Percentiles rank a stretch among this genome's conserved stretches.
Conservation (phyloP, 2,888 invertebrate genomes). For the Drosophila mayaguana region DNA sequence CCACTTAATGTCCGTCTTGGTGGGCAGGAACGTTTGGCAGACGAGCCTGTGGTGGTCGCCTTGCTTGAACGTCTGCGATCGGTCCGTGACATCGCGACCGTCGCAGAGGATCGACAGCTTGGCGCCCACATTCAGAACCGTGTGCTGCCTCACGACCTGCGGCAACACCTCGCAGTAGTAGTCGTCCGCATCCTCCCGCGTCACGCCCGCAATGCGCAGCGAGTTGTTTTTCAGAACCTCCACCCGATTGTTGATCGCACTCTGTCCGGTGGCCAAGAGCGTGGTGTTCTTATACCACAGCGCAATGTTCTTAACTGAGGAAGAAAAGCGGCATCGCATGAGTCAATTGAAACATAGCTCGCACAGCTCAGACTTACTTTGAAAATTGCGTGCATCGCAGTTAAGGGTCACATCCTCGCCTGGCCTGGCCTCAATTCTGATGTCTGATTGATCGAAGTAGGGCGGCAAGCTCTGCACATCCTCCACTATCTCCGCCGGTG, state of each 20-base stretch:
- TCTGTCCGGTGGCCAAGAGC: conserved; percentile 71
- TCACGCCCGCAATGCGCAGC: conserved; percentile 66
- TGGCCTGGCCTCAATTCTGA: conserved; percentile 64
- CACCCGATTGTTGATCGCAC: conserved; percentile 60
- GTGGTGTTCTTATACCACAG: conserved; percentile 80
- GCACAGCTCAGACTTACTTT: conserved; percentile 63
- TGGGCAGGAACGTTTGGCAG: conserved; percentile 72
- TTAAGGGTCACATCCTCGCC: conserved; percentile 77
- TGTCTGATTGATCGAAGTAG: conserved; percentile 71
- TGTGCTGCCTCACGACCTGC: conserved; percentile 68
- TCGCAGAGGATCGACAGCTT: conserved; percentile 78
- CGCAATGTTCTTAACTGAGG: conserved; percentile 76
- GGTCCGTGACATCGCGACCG: conserved; percentile 81
- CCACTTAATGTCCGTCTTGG: conserved; percentile 80
- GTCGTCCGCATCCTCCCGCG: conserved; percentile 73
- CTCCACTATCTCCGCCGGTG: not conserved
- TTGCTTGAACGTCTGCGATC: conserved; percentile 81
- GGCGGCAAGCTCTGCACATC: conserved; percentile 46
- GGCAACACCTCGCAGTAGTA: conserved; percentile 82
- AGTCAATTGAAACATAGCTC: not conserved
- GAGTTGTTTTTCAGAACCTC: conserved; percentile 79
- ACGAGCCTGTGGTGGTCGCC: conserved; percentile 81
- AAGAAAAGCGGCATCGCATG: not conserved
- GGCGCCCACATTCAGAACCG: conserved; percentile 70
- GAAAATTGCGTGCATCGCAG: conserved; percentile 81